Evolutionary conservation across 2,888 invertebrate genomes (phyloP).

Genomic region (Sturmia bella): DNA sequence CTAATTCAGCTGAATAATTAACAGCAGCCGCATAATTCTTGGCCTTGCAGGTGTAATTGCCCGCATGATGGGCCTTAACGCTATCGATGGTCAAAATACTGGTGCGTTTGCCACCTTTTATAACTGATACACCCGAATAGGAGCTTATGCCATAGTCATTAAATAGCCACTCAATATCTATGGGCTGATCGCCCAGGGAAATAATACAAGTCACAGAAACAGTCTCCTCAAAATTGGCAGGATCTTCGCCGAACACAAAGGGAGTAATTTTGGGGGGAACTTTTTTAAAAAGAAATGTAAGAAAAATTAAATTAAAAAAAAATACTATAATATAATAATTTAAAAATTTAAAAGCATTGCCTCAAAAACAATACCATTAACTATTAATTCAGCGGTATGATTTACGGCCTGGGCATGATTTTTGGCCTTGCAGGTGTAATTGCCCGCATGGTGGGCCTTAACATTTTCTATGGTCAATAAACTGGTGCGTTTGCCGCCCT

Average conservation of each 20-base stretch:
- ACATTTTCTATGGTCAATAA: constrained; percentile 85
- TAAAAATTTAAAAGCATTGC: too few species aligned
- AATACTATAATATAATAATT: too few species aligned
- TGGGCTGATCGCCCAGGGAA: constrained; percentile 89
- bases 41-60: constrained; percentile 85
- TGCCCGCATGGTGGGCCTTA: constrained; percentile 86
- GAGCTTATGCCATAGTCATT: constrained; percentile 81
- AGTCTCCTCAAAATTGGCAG: constrained; percentile 84
- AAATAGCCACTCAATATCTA: constrained; percentile 88
- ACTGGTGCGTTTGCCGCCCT: constrained; percentile 84
- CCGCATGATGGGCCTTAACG: constrained; percentile 86
- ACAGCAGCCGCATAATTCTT: constrained; percentile 85
- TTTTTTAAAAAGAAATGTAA: constrained; percentile 75
- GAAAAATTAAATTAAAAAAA: not conserved
- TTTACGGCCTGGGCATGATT: constrained; percentile 87
- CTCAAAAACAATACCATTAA: constrained; percentile 84
- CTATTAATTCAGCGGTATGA: constrained; percentile 86
- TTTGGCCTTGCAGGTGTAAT: constrained; percentile 88
- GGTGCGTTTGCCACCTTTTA: constrained; percentile 83
- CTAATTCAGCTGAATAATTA: constrained; percentile 85
- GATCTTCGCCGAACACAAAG: constrained; percentile 85
- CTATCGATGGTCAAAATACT: constrained; percentile 86
- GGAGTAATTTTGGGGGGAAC: constrained; percentile 90
- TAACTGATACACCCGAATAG: constrained; percentile 81
- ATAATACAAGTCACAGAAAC: constrained; percentile 88